A percentile compares a stretch with the other conserved stretches of the same genome.
These are phyloP conservation scores for Hypercompe scribonia DNA, from an alignment of 2,888 invertebrate species.

Conservation along the genomic window DNA sequence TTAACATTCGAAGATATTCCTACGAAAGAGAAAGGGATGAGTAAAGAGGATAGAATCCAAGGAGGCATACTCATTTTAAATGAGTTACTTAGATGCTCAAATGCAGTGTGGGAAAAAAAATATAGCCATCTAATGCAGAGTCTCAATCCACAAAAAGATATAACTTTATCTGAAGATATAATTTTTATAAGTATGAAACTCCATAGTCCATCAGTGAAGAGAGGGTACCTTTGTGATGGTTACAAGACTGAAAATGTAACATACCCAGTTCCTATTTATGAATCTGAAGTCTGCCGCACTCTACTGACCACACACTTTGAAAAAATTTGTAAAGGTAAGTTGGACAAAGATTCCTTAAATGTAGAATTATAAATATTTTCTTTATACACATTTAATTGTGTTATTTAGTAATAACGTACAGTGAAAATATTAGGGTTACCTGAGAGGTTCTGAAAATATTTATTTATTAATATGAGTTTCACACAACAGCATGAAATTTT, in stretches of 20 bases:
- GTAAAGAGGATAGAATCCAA: slow-evolving; percentile 96
- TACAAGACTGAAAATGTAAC: slow-evolving; percentile 84
- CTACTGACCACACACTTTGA: slow-evolving; percentile 94
- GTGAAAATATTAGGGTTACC: too few species aligned
- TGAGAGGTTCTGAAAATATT: too few species aligned
- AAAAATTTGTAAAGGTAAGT: slow-evolving; percentile 89
- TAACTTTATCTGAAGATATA: slow-evolving; percentile 84
- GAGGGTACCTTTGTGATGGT: slow-evolving; percentile 81
- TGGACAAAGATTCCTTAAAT: neutral
- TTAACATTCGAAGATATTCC: slow-evolving; percentile 90
- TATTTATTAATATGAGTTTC: too few species aligned
- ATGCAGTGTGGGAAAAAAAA: slow-evolving; percentile 94
- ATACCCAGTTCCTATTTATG: slow-evolving; percentile 89
- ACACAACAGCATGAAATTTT: too few species aligned
- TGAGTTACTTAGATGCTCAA: slow-evolving; percentile 96
- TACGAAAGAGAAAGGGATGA: slow-evolving; percentile 91
- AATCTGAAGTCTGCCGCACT: slow-evolving; percentile 94
- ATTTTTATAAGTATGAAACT: slow-evolving; percentile 87
- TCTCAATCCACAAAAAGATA: slow-evolving; percentile 79
- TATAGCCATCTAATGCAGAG: slow-evolving; percentile 91
- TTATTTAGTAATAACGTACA: too few species aligned
- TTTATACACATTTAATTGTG: too few species aligned
- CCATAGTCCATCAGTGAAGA: slow-evolving; percentile 87
- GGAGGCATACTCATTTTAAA: slow-evolving; percentile 97
- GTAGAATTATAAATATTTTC: neutral